Evolutionary conservation across 2,113 vertebrate genomes (phyloP), one percentile per base, ranked within the genome.

Genomic region (Bambusicola thoracicus): DNA sequence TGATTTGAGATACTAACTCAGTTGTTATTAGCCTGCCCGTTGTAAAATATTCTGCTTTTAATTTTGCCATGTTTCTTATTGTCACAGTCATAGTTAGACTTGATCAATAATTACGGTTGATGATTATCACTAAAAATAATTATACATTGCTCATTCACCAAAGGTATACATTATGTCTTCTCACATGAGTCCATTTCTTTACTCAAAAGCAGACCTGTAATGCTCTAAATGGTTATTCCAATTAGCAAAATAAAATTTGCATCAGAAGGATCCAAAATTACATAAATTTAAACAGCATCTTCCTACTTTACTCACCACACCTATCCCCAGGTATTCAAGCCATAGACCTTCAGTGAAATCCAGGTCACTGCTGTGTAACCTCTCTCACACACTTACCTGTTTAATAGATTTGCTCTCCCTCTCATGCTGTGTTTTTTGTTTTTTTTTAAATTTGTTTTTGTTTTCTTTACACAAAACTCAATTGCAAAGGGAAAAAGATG

Each of bases 1-100:
- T 85, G 81, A 93, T 96, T 92, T 73, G 87, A 87, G n/a, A 65
- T 82, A 66, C 58, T 81, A 58, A 40, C 24, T 76, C 40, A 49
- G 22, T 43, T 80, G 32, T 91, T 86, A 85, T 34, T 59, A 41
- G 14, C n/a, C 86, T 67, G 5, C 34, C 72, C 55, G n/a, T 19
- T 67, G 46, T 49, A 36, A 85, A 80, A 59, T 70, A 56, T 91
- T 87, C 55, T 91, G 59, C 19, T 18, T 25, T 87, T 76, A 79
- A 76, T 76, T 59, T 83, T 63, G 19, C 29, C 8, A 9, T 25
- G 14, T 73, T 89, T 74, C 34, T 43, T 87, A 93, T 66, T 67
- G 72, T 48, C 51, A 40, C 10, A 55, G 13, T 43, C 30, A 40
- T 25, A 20, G 65, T 34, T 63, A 81, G 51, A 51, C 18, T 63